phyloP scores from a whole-genome alignment of 2,888 invertebrate species.

The Chloroclystis v-ata region DNA sequence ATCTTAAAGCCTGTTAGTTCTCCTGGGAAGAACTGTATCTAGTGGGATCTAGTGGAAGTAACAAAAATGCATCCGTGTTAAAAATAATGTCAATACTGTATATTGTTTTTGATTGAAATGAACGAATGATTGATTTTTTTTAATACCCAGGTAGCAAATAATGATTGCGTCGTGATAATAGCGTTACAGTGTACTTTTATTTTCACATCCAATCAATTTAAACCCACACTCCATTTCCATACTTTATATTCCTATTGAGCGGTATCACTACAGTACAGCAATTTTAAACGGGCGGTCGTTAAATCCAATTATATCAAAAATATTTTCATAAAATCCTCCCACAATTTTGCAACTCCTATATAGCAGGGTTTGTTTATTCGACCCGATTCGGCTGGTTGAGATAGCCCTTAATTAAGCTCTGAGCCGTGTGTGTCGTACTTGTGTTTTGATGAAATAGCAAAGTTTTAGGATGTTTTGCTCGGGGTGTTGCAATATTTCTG shows the following conservation, averaged over 20 bases:
- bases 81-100: too few species aligned
- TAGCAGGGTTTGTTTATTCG: constrained; percentile 14
- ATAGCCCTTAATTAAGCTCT: constrained; percentile 13
- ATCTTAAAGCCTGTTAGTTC: too few species aligned
- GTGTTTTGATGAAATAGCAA: background rate
- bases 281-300: background rate
- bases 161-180: too few species aligned
- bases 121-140: too few species aligned
- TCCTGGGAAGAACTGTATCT: too few species aligned
- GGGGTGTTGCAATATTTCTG: background rate
- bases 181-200: too few species aligned
- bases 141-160: too few species aligned
- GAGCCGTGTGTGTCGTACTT: background rate
- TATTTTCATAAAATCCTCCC: constrained; percentile 11
- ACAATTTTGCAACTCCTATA: constrained; percentile 9
- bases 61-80: too few species aligned
- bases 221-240: too few species aligned
- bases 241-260: background rate
- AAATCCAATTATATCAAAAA: constrained; percentile 11
- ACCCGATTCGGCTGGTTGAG: constrained; percentile 6
- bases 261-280: background rate
- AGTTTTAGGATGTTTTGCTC: background rate
- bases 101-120: too few species aligned
- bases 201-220: too few species aligned
- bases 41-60: too few species aligned